Percentiles rank a stretch among this genome's conserved stretches.
Evolutionary conservation across 2,797 vertebrate species (phyloP).

Genomic region (Syncerus caffer): DNA sequence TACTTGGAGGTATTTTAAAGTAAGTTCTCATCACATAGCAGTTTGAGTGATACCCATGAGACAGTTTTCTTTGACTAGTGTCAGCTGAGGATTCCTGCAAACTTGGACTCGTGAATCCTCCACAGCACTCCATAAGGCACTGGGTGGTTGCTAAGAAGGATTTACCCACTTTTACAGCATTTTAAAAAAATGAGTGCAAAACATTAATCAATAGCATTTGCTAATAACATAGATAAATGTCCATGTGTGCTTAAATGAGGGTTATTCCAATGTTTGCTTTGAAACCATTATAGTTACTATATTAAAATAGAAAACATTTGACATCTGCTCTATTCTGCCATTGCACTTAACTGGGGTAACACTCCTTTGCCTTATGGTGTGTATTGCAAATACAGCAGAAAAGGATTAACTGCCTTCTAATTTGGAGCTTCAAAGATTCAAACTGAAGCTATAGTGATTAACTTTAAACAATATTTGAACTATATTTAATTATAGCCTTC

Average conservation of each 20-base stretch:
- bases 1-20: background rate
- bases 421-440: background rate
- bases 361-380: background rate
- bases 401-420: conserved; percentile 56
- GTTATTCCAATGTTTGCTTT: background rate
- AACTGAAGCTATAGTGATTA: conserved; percentile 31
- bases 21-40: background rate
- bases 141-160: conserved; percentile 13
- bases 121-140: background rate
- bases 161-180: background rate
- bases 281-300: background rate
- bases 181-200: background rate
- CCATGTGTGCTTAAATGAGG: background rate
- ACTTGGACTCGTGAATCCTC: background rate
- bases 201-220: background rate
- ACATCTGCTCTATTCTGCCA: background rate
- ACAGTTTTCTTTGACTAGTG: background rate
- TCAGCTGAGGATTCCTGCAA: background rate
- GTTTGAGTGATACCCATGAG: background rate
- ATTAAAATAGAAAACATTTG: conserved; percentile 23
- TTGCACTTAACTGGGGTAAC: background rate
- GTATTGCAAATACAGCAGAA: conserved; percentile 9
- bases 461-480: conserved; percentile 55
- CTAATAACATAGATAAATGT: background rate
- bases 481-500: conserved; percentile 59